Conservation (phyloP, 1,140 invertebrate species). For the Orchesella cincta region DNA sequence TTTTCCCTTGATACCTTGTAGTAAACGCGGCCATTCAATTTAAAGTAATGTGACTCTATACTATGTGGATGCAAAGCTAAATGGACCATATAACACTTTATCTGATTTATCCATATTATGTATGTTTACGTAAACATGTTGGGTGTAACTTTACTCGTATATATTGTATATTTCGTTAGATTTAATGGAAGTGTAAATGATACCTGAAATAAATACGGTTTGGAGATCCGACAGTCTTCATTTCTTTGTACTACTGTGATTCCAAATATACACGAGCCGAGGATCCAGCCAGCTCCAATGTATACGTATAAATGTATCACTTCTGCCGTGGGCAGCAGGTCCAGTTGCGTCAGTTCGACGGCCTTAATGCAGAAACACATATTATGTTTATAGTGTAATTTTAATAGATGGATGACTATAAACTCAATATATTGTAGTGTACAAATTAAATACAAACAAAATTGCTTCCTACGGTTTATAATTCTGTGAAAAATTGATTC, state of each 20-base stretch:
- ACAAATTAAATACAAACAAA: no score
- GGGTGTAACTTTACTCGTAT: neutral
- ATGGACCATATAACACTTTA: neutral
- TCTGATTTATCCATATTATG: neutral
- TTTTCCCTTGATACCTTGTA: neutral
- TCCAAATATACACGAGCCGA: conserved; percentile 79
- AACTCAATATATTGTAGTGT: no score
- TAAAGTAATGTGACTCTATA: neutral
- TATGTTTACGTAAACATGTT: neutral
- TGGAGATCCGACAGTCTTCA: conserved; percentile 77
- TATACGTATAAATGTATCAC: conserved; percentile 72
- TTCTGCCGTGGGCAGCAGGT: conserved; percentile 68
- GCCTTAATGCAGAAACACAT: no score
- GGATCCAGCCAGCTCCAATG: conserved; percentile 77
- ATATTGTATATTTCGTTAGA: no score
- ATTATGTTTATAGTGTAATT: no score
- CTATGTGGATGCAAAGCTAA: neutral
- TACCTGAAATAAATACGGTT: conserved; percentile 73
- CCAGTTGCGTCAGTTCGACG: no score
- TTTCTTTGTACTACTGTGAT: conserved; percentile 76
- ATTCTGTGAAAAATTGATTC: no score
- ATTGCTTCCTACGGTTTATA: no score
- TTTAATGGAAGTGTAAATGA: no score
- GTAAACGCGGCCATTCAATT: neutral
- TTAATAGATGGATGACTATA: no score